phyloP scores from a whole-genome alignment of 2,113 vertebrate species.

The Myotis yumanensis region DNA sequence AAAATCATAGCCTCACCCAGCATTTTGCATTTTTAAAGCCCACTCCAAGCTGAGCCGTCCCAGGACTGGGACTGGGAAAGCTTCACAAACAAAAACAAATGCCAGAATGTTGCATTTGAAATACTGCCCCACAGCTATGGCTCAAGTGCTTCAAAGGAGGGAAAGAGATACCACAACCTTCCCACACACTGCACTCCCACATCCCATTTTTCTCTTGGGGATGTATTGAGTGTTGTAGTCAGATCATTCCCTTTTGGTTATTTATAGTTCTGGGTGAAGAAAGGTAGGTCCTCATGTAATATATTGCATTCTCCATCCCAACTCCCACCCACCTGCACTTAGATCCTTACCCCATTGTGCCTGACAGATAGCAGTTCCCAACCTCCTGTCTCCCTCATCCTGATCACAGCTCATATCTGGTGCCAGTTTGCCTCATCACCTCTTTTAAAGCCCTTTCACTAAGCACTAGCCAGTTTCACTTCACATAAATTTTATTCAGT shows the following conservation, averaged over 20 bases:
- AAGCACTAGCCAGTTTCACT: not conserved
- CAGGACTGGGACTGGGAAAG: not conserved
- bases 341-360: not conserved
- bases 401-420: not conserved
- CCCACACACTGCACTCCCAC: not conserved
- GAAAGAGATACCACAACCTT: not conserved
- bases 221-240: not conserved
- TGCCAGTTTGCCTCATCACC: not conserved
- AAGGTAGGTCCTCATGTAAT: not conserved
- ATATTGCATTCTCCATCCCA: not conserved
- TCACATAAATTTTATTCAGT: constrained; percentile 1
- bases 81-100: not conserved
- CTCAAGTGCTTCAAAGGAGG: not conserved
- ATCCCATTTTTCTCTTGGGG: not conserved
- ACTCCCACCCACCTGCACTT: not conserved
- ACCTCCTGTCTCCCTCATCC: not conserved
- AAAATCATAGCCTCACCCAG: not conserved
- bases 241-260: not conserved
- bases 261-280: not conserved
- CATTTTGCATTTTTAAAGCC: not conserved
- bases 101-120: constrained; percentile 9
- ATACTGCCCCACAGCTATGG: not conserved
- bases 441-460: not conserved
- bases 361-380: not conserved
- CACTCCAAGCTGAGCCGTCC: not conserved